A percentile compares a stretch with the other conserved stretches of the same genome.
Evolutionary conservation across 92 coral and sea anemone genomes (phyloP).

Genomic region (Actinernus sp.): DNA sequence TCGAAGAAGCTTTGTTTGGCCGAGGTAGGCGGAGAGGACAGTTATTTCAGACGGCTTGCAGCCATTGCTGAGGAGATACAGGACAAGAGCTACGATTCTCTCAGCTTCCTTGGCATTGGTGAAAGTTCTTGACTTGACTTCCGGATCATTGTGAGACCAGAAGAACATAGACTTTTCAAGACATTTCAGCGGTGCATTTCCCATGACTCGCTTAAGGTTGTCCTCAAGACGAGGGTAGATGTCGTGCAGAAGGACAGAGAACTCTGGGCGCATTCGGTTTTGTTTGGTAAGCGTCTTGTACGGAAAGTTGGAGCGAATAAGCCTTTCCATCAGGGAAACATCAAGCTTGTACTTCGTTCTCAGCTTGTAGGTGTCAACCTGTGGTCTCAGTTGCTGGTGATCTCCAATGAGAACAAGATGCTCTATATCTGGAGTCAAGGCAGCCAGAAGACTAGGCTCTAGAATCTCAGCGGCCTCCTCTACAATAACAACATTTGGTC

Average conservation of each 20-base stretch:
- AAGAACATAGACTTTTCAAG: slow-evolving; percentile 29
- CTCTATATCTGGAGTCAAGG: slow-evolving; percentile 1
- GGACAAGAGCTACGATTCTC: slow-evolving; percentile 17
- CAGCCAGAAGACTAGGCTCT: slow-evolving; percentile 16
- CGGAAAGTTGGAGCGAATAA: slow-evolving; percentile 12
- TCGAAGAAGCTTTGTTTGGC: slow-evolving; percentile 27
- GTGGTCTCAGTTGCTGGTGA: slow-evolving; percentile 31
- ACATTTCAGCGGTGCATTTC: slow-evolving; percentile 15
- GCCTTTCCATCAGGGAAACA: slow-evolving; percentile 27
- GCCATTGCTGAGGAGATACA: slow-evolving; percentile 27
- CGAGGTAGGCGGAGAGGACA: slow-evolving; percentile 31
- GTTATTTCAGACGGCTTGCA: slow-evolving; percentile 24
- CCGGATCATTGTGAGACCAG: slow-evolving; percentile 25
- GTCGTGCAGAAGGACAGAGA: slow-evolving; percentile 26
- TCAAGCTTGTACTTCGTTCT: slow-evolving; percentile 13
- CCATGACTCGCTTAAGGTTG: background rate
- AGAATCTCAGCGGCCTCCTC: slow-evolving; percentile 12
- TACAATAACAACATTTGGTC: slow-evolving; percentile 36
- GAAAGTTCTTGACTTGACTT: slow-evolving; percentile 15
- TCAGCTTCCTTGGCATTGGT: slow-evolving; percentile 26
- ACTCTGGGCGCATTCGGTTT: slow-evolving; percentile 44
- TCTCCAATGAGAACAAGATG: slow-evolving; percentile 6
- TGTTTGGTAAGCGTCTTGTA: slow-evolving; percentile 20
- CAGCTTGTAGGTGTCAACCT: slow-evolving; percentile 32
- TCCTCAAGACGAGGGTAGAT: slow-evolving; percentile 25